Percentiles rank a stretch among this genome's conserved stretches.
Evolutionary conservation across 2,113 vertebrate species (phyloP).

Genomic region (Ammodytes dubius): DNA sequence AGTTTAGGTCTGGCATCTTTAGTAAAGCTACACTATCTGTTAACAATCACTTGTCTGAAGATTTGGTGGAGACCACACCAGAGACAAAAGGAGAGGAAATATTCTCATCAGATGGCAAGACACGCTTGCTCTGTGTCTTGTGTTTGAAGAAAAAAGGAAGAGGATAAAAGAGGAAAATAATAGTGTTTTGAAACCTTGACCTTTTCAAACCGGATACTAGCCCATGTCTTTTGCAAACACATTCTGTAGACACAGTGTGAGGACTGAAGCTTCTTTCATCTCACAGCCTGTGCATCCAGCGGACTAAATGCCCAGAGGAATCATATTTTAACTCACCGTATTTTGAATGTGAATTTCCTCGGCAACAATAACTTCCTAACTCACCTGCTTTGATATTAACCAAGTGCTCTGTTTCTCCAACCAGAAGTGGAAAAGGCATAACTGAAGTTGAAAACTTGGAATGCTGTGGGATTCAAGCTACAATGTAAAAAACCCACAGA

Average conservation of each 20-base stretch:
- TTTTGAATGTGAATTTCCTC: neutral
- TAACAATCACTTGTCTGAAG: neutral
- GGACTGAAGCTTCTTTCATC: neutral
- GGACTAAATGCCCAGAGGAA: neutral
- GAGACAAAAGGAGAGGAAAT: neutral
- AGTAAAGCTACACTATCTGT: neutral
- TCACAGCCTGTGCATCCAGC: neutral
- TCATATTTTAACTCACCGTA: neutral
- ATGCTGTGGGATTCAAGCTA: slow-evolving; percentile 63
- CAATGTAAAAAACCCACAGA: neutral
- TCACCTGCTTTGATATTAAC: neutral
- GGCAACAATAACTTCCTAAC: neutral
- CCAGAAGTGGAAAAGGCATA: neutral
- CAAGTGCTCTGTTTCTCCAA: neutral
- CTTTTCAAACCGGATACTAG: no score
- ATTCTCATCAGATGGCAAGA: neutral
- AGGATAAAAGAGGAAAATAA: no score
- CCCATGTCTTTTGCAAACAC: no score
- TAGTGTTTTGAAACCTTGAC: no score
- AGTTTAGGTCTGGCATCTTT: no score
- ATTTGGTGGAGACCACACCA: neutral
- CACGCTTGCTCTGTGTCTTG: neutral
- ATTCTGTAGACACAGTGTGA: neutral
- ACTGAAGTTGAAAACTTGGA: neutral
- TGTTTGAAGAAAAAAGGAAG: neutral